These are phyloP conservation scores for Samia ricini DNA, from an alignment of 1,140 invertebrate species.

Conservation along the genomic window DNA sequence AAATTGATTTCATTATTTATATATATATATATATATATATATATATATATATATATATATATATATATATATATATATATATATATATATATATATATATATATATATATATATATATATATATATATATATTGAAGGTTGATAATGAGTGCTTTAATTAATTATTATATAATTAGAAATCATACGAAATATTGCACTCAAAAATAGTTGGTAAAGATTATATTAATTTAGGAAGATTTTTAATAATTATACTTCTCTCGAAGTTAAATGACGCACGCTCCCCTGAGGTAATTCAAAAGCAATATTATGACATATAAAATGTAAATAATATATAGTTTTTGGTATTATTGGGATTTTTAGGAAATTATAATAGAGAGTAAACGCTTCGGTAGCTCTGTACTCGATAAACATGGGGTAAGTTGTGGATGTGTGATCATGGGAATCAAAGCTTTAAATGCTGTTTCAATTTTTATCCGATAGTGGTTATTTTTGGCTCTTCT, in stretches of 20 bases:
- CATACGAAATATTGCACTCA: conserved; percentile 62
- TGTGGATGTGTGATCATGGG: conserved; percentile 70
- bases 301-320: conserved; percentile 77
- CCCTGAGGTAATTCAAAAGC: conserved; percentile 73
- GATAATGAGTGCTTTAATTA: conserved; percentile 70
- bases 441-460: conserved; percentile 75
- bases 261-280: conserved; percentile 69
- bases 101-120: conserved; percentile 28
- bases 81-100: conserved; percentile 28
- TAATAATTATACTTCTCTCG: conserved; percentile 65
- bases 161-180: conserved; percentile 61
- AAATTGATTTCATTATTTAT: conserved; percentile 50
- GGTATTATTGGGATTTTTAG: conserved; percentile 74
- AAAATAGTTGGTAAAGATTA: conserved; percentile 61
- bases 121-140: conserved; percentile 63
- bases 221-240: conserved; percentile 65
- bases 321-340: conserved; percentile 77
- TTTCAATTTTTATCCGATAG: conserved; percentile 55
- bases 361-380: conserved; percentile 70
- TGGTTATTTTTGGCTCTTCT: conserved; percentile 57
- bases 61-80: conserved; percentile 28
- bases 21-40: conserved; percentile 49
- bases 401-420: conserved; percentile 48
- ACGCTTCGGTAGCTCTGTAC: conserved; percentile 66
- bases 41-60: conserved; percentile 28